Evolutionary conservation across 2,888 invertebrate species (phyloP).

Genomic region (Digitonthophagus gazella): DNA sequence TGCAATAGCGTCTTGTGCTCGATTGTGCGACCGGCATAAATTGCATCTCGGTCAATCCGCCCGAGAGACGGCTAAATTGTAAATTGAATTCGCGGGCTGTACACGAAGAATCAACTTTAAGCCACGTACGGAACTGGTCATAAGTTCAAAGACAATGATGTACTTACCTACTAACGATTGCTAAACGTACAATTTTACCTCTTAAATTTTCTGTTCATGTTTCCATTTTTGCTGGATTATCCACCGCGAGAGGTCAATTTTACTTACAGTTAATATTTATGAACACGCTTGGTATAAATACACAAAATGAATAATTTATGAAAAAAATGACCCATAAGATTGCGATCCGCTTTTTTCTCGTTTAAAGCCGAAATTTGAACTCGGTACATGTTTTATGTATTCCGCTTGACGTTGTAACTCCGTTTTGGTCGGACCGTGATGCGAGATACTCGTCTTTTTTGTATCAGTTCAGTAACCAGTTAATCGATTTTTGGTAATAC

Average conservation of each 20-base stretch:
- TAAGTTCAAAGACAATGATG: too few relatives aligned
- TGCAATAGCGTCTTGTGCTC: conserved; percentile 7
- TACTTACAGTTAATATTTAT: background rate
- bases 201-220: background rate
- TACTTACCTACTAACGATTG: too few relatives aligned
- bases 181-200: background rate
- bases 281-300: background rate
- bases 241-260: background rate
- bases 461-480: conserved; percentile 19
- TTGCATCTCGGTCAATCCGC: background rate
- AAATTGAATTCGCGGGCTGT: background rate
- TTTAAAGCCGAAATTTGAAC: background rate
- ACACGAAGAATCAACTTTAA: too few relatives aligned
- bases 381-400: background rate
- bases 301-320: background rate
- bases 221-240: too few relatives aligned
- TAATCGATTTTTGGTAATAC: conserved; percentile 21
- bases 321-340: background rate
- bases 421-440: background rate
- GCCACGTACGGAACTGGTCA: too few relatives aligned
- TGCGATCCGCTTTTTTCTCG: background rate
- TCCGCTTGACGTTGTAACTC: background rate
- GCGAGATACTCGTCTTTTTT: conserved; percentile 1
- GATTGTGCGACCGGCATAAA: conserved; percentile 9
- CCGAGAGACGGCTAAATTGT: background rate